Base-by-base conservation (phyloP, 2,797 vertebrate genomes). In the Hyperoplus immaculatus region DNA sequence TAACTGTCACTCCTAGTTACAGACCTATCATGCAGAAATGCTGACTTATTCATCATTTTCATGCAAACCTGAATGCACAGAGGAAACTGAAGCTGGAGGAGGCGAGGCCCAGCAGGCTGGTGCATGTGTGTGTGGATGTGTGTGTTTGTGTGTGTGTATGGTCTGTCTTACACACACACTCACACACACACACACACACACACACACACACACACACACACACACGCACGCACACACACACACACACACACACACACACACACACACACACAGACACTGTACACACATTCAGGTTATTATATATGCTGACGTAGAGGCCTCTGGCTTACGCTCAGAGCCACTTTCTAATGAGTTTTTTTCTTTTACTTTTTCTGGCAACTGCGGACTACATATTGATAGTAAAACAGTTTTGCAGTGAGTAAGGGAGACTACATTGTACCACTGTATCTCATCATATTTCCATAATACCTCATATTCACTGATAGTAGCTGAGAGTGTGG, bases 41-140 rank as follows among this genome's bases (percentile, higher is more conserved):
- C 86, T 94, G 88, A 95, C 88, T 94, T 92, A 95, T 95, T 95
- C 87, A 95, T 94, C 85, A 68, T 83, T 85, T 92, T 91, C 89
- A 93, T 92, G 90, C 91, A 89, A 91, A 92, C 90, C 81, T 84
- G 80, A 81, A 81, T 76, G 82, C 87, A 78, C 85, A 77, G 86
- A 78, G 80, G 90, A 93, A 91, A 91, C 85, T 83, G 87, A 88
- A 85, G 89, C 84, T 77, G 85, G 80, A 73, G 69, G 69, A 57
- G 88, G 63, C 36, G 58, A 75, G 74, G 85, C 62, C 53, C 64
- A 72, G 57, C 66, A 18, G 64, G 59, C 67, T 68, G 49, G 36
- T 50, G 43, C 69, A 59, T 57, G 66, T 81, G 42, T 74, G 21
- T 74, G 62, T 67, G 29, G 50, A 51, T 75, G 47, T 70, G 76